These are phyloP conservation scores for Panurus biarmicus DNA, from an alignment of 2,113 vertebrate species.

Conservation along the genomic window DNA sequence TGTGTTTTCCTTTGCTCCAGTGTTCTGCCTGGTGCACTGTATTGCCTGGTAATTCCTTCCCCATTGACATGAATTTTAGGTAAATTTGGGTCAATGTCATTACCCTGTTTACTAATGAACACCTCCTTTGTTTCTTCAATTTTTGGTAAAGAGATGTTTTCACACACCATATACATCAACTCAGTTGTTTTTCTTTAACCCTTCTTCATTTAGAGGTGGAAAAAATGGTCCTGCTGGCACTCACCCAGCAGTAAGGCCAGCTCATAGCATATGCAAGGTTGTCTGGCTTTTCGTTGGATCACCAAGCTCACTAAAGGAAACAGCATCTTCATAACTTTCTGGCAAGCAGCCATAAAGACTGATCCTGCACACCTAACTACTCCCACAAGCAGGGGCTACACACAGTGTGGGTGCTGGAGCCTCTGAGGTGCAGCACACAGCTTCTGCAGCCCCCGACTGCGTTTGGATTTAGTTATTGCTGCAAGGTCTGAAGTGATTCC, in stretches of 20 bases:
- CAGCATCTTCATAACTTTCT: background rate
- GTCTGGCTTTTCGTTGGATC: background rate
- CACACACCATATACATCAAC: background rate
- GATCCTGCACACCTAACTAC: background rate
- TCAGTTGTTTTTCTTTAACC: background rate
- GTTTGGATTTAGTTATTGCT: background rate
- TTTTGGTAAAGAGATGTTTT: constrained; percentile 14
- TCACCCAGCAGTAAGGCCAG: background rate
- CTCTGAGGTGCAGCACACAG: background rate
- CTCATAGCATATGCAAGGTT: background rate
- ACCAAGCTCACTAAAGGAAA: background rate
- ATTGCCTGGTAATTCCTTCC: background rate
- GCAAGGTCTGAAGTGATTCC: background rate
- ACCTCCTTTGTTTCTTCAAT: background rate
- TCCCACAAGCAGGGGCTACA: background rate
- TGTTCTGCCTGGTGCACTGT: background rate
- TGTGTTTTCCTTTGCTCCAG: background rate
- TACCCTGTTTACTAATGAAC: background rate
- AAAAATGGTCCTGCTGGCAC: background rate
- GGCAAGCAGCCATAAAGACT: background rate
- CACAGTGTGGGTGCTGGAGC: background rate
- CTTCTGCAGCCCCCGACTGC: background rate
- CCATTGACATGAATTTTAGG: background rate
- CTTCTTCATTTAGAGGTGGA: background rate
- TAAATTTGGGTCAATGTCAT: background rate